Evolutionary conservation across 2,888 invertebrate species (phyloP).

Genomic region (Euclidia mi): DNA sequence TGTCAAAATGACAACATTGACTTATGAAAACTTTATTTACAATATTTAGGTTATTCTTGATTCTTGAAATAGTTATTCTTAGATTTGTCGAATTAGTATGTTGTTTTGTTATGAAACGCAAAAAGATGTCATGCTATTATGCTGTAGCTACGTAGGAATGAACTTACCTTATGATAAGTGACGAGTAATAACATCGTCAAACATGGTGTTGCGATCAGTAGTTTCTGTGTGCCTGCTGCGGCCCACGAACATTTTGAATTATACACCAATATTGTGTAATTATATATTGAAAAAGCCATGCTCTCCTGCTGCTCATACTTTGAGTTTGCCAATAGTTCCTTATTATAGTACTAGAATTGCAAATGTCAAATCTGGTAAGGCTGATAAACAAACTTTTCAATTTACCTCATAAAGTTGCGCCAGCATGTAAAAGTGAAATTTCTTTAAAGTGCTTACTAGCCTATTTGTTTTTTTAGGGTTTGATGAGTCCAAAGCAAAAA

Average conservation of each 20-base stretch:
- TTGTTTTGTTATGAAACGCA: too few species aligned
- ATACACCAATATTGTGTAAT: background rate
- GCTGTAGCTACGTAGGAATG: too few species aligned
- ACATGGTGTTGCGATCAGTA: conserved; percentile 38
- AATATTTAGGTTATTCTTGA: too few species aligned
- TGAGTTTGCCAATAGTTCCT: conserved; percentile 1
- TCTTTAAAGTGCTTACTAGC: background rate
- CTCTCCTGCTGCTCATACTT: conserved; percentile 4
- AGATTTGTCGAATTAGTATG: too few species aligned
- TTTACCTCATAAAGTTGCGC: too few species aligned
- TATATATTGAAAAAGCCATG: conserved; percentile 3
- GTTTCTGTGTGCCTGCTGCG: conserved; percentile 21
- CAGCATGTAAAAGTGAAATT: too few species aligned
- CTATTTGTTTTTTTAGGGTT: conserved; percentile 55
- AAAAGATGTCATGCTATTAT: too few species aligned
- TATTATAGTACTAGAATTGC: conserved; percentile 23
- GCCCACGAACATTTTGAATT: conserved; percentile 16
- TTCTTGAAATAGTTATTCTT: too few species aligned
- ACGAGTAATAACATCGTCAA: background rate
- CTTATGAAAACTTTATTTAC: too few species aligned
- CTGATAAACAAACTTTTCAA: too few species aligned
- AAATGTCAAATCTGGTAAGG: conserved; percentile 28
- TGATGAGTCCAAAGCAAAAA: conserved; percentile 69
- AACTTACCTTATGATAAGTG: too few species aligned
- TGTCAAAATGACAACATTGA: too few species aligned